Conservation (phyloP, 2,888 invertebrate genomes). For the Iselma pallidipennis region DNA sequence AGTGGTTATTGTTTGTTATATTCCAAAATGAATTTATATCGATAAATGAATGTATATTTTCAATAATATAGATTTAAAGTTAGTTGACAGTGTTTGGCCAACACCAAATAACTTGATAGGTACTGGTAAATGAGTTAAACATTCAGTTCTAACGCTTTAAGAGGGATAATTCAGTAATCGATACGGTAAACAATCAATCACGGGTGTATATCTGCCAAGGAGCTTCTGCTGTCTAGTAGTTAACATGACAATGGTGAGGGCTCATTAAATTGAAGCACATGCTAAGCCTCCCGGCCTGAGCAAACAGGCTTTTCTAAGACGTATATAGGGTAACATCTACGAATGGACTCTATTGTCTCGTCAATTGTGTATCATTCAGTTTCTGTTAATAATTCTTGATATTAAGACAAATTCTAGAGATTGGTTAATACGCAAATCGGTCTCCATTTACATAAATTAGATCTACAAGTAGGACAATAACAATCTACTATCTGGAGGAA, state of each 20-base stretch:
- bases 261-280: constrained; percentile 37
- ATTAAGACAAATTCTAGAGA: constrained; percentile 7
- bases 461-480: not conserved
- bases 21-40: no score
- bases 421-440: not conserved
- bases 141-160: constrained; percentile 11
- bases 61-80: no score
- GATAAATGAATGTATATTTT: no score
- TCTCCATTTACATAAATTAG: not conserved
- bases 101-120: constrained; percentile 4
- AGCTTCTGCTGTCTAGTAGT: constrained; percentile 34
- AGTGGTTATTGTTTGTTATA: no score
- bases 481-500: no score
- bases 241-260: constrained; percentile 38
- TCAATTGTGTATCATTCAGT: constrained; percentile 28
- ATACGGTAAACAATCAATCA: constrained; percentile 36
- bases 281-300: constrained; percentile 41
- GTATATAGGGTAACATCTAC: constrained; percentile 33
- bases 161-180: constrained; percentile 24
- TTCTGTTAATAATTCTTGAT: constrained; percentile 29
- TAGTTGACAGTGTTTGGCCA: not conserved
- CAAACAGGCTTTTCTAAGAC: constrained; percentile 41
- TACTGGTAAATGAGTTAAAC: constrained; percentile 9
- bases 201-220: constrained; percentile 27
- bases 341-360: constrained; percentile 23